These are phyloP conservation scores for Isurus oxyrinchus DNA, from an alignment of 2,113 vertebrate genomes.

Conservation along the genomic window DNA sequence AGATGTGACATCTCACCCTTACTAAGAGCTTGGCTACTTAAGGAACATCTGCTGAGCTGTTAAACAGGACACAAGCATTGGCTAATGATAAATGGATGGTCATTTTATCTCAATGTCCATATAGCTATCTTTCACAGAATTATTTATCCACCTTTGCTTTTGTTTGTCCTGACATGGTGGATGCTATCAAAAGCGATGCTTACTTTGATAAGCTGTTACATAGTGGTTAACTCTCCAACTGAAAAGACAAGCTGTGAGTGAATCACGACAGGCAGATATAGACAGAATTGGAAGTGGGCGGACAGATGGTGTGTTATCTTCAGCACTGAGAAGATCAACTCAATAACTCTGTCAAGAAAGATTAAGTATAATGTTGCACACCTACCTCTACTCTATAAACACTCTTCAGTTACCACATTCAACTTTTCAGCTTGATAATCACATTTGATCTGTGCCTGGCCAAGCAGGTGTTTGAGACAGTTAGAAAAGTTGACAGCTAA, in stretches of 20 bases:
- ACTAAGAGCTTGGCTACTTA: not conserved
- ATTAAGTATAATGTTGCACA: conserved; percentile 8
- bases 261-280: conserved; percentile 18
- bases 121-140: not conserved
- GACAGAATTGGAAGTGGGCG: not conserved
- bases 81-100: not conserved
- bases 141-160: not conserved
- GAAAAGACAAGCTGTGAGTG: not conserved
- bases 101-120: not conserved
- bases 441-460: not conserved
- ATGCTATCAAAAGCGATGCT: not conserved
- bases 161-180: not conserved
- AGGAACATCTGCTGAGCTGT: not conserved
- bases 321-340: conserved; percentile 4
- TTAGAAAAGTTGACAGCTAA: not conserved
- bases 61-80: not conserved
- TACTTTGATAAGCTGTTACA: not conserved
- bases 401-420: not conserved
- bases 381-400: not conserved
- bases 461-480: not conserved
- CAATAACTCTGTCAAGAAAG: conserved; percentile 31
- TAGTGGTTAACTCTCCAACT: not conserved
- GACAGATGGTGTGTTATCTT: conserved; percentile 20
- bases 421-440: not conserved
- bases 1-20: too few species aligned